A percentile compares a stretch with the other conserved stretches of the same genome.
Evolutionary conservation across 2,113 vertebrate species (phyloP).

Genomic region (Nannobrachium achirus): DNA sequence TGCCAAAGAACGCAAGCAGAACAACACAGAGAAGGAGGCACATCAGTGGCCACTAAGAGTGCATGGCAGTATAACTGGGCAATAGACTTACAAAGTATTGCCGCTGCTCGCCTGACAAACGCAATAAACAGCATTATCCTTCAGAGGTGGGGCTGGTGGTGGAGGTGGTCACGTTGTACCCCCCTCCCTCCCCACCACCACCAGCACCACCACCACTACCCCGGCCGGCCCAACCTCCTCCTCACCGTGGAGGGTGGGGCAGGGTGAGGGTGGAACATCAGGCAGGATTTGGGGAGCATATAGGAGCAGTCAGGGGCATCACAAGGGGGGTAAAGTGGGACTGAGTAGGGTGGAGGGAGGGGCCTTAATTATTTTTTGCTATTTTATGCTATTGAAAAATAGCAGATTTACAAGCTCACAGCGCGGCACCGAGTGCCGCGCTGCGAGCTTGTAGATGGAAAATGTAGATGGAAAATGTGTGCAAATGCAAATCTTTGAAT

Average conservation of each 20-base stretch:
- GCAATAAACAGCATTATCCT: slow-evolving; percentile 81
- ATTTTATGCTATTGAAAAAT: too few relatives aligned
- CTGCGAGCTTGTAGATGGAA: too few relatives aligned
- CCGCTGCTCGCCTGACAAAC: slow-evolving; percentile 77
- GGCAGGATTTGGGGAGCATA: background rate
- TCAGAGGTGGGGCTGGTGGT: slow-evolving; percentile 69
- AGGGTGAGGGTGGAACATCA: slow-evolving; percentile 32
- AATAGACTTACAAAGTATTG: slow-evolving; percentile 81
- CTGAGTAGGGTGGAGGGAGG: too few relatives aligned
- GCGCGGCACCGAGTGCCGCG: too few relatives aligned
- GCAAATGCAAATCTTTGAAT: too few relatives aligned
- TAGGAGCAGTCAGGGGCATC: too few relatives aligned
- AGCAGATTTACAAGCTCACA: too few relatives aligned
- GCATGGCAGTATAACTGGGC: slow-evolving; percentile 73
- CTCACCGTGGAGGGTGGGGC: slow-evolving; percentile 46
- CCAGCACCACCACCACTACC: too few relatives aligned
- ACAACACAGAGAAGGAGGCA: slow-evolving; percentile 70
- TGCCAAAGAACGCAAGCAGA: slow-evolving; percentile 77
- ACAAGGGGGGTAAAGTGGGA: too few relatives aligned
- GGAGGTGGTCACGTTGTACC: slow-evolving; percentile 63
- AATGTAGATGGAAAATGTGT: too few relatives aligned
- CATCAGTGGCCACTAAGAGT: slow-evolving; percentile 76
- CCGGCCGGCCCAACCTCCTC: slow-evolving; percentile 50
- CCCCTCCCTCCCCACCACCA: slow-evolving; percentile 20
- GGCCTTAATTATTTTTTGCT: too few relatives aligned